phyloP scores from a whole-genome alignment of 2,113 vertebrate genomes.

The Labeo catla region DNA sequence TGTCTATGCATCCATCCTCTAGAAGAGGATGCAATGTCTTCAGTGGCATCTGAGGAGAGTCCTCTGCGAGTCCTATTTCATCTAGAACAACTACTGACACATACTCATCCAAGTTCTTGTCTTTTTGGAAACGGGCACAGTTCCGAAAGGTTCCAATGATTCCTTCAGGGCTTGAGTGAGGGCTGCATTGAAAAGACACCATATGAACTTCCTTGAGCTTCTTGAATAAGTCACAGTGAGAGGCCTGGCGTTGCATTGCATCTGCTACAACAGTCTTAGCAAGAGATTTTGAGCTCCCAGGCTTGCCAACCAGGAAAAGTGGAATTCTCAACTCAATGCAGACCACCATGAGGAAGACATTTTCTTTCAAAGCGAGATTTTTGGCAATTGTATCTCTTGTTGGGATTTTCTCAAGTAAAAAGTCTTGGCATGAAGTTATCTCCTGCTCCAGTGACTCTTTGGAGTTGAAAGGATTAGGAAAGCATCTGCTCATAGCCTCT shows the following conservation, averaged over 20 bases:
- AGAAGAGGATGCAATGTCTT: conserved; percentile 82
- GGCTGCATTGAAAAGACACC: conserved; percentile 83
- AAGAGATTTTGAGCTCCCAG: conserved; percentile 82
- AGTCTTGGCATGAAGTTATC: conserved; percentile 73
- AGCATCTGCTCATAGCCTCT: conserved; percentile 60
- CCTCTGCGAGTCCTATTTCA: conserved; percentile 81
- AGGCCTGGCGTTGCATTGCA: conserved; percentile 77
- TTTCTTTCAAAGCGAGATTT: conserved; percentile 80
- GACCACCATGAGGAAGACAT: conserved; percentile 81
- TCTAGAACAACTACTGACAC: conserved; percentile 80
- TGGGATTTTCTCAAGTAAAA: conserved; percentile 72
- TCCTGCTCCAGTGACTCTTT: conserved; percentile 60
- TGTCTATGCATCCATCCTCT: conserved; percentile 80
- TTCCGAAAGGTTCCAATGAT: conserved; percentile 80
- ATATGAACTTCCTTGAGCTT: conserved; percentile 78
- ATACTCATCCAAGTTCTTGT: conserved; percentile 77
- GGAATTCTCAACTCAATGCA: conserved; percentile 81
- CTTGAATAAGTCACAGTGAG: conserved; percentile 71
- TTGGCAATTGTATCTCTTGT: conserved; percentile 73
- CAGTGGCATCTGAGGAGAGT: conserved; percentile 81
- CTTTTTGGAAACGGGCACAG: conserved; percentile 80
- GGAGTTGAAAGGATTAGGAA: conserved; percentile 60
- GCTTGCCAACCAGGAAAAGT: conserved; percentile 81
- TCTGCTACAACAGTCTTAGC: conserved; percentile 79
- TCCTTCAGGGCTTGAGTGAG: conserved; percentile 80